These are phyloP conservation scores for Artibeus lituratus DNA, from an alignment of 2,797 vertebrate genomes.

Conservation along the genomic window DNA sequence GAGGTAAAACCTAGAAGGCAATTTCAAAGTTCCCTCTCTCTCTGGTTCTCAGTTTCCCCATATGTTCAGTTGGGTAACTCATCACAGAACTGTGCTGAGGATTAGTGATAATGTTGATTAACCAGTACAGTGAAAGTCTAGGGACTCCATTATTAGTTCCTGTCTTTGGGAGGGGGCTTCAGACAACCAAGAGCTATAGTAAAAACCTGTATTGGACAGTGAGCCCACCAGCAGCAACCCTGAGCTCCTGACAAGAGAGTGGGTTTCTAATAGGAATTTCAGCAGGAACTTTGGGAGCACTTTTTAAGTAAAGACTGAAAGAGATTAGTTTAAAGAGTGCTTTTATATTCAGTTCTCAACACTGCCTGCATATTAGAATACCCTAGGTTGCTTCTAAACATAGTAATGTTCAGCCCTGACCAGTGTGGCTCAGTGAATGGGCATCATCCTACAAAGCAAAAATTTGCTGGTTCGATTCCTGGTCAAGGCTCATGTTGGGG, in stretches of 20 bases:
- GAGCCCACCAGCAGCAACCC: background rate
- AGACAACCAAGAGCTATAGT: background rate
- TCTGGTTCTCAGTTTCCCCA: background rate
- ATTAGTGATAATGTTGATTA: background rate
- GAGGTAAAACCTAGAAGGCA: background rate
- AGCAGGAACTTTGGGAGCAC: background rate
- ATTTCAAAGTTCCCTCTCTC: background rate
- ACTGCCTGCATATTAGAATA: background rate
- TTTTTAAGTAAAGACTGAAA: background rate
- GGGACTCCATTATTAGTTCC: background rate
- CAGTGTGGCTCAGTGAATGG: background rate
- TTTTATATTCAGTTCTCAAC: background rate
- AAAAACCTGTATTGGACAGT: background rate
- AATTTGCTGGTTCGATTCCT: background rate
- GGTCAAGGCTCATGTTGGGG: background rate
- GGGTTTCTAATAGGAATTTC: background rate
- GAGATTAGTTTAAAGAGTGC: background rate
- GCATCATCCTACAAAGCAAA: background rate
- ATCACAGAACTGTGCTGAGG: background rate
- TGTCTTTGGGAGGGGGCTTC: rapidly evolving
- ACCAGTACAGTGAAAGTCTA: background rate
- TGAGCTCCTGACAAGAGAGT: background rate
- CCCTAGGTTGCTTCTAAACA: background rate
- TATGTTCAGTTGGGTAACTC: background rate
- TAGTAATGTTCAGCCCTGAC: background rate